Evolutionary conservation across 2,797 vertebrate species (phyloP), one percentile per base, ranked within the genome.

Genomic region (Acanthurus leucopareius): DNA sequence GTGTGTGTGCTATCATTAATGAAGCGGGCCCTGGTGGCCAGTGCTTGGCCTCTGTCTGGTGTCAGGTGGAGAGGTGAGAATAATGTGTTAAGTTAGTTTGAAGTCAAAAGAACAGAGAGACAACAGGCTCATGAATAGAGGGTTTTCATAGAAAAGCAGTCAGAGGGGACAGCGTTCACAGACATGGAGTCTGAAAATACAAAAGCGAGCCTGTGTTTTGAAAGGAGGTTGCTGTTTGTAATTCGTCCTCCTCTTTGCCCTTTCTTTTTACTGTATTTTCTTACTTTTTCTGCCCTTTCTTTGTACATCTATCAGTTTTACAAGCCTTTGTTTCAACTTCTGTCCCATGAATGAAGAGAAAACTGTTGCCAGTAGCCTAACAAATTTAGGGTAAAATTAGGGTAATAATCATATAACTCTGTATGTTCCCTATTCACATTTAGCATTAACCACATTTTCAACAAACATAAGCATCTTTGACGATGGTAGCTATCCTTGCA

Each of bases 81-180:
- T 75, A 80, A 79, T 79, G 67, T 86, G 86, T 91, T 89, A 87
- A 83, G 62, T 83, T 80, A 64, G 75, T 82, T 87, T 80, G 77
- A 80, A 72, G 65, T 78, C 78, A 80, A 64, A 74, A 69, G 53
- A 38, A 71, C 22, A 65, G 28, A 54, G 69, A 60, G 20, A 77
- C 16, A 75, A 54, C 66, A 52, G 32, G 9, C 35, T 88, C 54
- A 67, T 62, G 53, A 80, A 69, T 79, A 40, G 35, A 58, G 45
- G 14, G 11, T 25, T 62, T 82, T 7, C 49, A 65, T 51, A 54
- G 20, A 77, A 52, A 63, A 48, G 44, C 14, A 10, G 51, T 10
- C 4, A 7, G 3, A 28, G 14, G n/a, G 8, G 14, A 70, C 74
- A 5, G 51, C 35, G 69, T 60, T 64, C 11, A 25, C 59, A 44